phyloP scores from a whole-genome alignment of 2,888 invertebrate genomes.

The Zygothrica quintamaculata region DNA sequence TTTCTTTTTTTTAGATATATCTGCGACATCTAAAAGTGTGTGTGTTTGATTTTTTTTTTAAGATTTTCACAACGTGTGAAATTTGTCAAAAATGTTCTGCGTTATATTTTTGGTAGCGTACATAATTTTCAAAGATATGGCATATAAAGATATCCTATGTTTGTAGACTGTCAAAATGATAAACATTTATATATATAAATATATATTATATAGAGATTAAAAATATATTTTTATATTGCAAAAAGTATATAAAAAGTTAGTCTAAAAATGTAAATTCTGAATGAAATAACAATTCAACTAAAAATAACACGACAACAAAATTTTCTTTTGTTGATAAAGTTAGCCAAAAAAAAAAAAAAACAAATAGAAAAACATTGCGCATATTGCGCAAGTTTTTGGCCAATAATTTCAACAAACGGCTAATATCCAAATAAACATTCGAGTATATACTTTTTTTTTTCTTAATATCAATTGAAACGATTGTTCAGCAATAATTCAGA shows the following conservation, averaged over 20 bases:
- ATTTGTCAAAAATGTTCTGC: slow-evolving; percentile 56
- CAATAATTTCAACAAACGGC: slow-evolving; percentile 25
- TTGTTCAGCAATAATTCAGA: slow-evolving; percentile 26
- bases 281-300: slow-evolving; percentile 27
- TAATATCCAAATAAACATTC: slow-evolving; percentile 21
- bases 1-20: too few relatives aligned
- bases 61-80: slow-evolving; percentile 53
- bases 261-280: slow-evolving; percentile 27
- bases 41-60: background rate
- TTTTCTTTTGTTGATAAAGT: slow-evolving; percentile 29
- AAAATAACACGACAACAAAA: slow-evolving; percentile 50
- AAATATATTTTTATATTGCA: slow-evolving; percentile 1
- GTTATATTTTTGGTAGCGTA: slow-evolving; percentile 28
- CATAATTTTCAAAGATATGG: slow-evolving; percentile 24
- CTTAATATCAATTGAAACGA: slow-evolving; percentile 6
- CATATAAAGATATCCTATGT: slow-evolving; percentile 10
- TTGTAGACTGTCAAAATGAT: slow-evolving; percentile 19
- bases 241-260: too few relatives aligned
- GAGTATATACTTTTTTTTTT: slow-evolving; percentile 2
- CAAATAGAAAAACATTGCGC: slow-evolving; percentile 24
- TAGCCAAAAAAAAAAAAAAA: slow-evolving; percentile 32
- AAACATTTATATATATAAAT: slow-evolving; percentile 1
- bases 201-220: slow-evolving; percentile 14
- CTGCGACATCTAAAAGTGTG: background rate
- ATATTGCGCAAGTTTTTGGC: slow-evolving; percentile 25